Evolutionary conservation across 2,888 invertebrate species (phyloP), one percentile per base, ranked within the genome.

Genomic region (Pollenia amentaria): DNA sequence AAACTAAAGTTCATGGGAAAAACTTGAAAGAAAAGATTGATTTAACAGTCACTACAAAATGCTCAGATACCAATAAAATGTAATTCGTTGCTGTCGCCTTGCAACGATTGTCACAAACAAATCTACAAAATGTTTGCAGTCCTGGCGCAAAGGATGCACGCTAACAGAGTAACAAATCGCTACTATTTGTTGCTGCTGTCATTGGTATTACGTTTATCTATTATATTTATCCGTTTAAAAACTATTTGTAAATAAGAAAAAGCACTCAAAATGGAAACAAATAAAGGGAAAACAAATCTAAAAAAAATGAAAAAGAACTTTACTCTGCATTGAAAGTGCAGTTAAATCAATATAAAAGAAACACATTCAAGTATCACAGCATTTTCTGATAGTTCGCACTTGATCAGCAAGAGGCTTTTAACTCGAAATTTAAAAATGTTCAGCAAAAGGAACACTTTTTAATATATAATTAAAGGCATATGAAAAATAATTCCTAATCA

Each of bases 61-160:
- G 87, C 76, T 87, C 62, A 21, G 87, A 77, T 87, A 79, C 72
- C 84, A 87, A 87, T 81, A 84, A 84, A 84, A 87, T 78, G 80
- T 84, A 84, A 84, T 81, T 81, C 84, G 67, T 87, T 77, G 77
- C 53, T 84, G 77, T 77, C 83, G 75, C 40, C 64, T 60, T 78
- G 42, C 70, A 53, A 51, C 70, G 72, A 81, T 87, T 84, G 84
- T 87, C 76, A 65, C 84, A 64, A 77, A 76, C 70, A 86, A 85
- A 82, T 76, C 79, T 65, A 70, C 64, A 80, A 72, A 29, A 21
- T 55, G 38, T 55, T 60, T 29, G 16, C 69, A 38, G 53, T 69
- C 46, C 18, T 65, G 38, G 57, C n/a, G 62, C 55, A 73, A 60
- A 73, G 77, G 72, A 84, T 81, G 73, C 51, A 12, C 76, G 77